These are phyloP conservation scores for Calcarius lapponicus DNA, from an alignment of 2,797 vertebrate genomes.

Conservation along the genomic window DNA sequence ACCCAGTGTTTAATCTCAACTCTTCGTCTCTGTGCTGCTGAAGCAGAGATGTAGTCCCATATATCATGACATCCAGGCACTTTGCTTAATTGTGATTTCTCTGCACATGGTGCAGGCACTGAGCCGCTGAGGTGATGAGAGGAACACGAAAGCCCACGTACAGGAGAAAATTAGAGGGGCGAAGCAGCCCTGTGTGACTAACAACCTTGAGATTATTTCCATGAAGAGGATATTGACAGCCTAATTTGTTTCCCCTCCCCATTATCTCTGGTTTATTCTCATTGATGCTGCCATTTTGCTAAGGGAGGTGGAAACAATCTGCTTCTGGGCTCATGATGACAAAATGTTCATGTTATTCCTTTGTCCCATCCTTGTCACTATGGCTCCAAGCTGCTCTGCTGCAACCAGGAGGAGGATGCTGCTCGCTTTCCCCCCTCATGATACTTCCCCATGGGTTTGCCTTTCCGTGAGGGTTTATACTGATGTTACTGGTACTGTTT, in stretches of 20 bases:
- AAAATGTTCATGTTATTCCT: neutral
- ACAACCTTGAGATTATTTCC: constrained; percentile 24
- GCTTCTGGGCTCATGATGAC: neutral
- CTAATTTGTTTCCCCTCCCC: constrained; percentile 29
- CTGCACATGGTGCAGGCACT: neutral
- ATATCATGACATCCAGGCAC: constrained; percentile 33
- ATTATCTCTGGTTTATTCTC: neutral
- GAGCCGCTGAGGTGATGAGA: neutral
- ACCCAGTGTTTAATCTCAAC: constrained; percentile 40
- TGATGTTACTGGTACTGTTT: neutral
- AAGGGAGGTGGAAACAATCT: neutral
- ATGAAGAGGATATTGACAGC: neutral
- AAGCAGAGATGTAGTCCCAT: neutral
- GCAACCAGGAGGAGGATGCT: neutral
- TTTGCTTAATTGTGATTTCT: constrained; percentile 44
- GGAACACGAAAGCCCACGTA: neutral
- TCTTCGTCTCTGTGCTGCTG: constrained; percentile 3
- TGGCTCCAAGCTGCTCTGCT: neutral
- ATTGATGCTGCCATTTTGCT: neutral
- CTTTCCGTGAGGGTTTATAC: neutral
- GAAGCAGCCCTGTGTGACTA: constrained; percentile 37
- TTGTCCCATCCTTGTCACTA: neutral
- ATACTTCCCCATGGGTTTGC: neutral
- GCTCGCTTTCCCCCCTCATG: neutral
- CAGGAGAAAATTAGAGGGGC: constrained; percentile 21